Evolutionary conservation across 2,888 invertebrate species (phyloP), one percentile per base, ranked within the genome.

Genomic region (Toxonevra muliebris): DNA sequence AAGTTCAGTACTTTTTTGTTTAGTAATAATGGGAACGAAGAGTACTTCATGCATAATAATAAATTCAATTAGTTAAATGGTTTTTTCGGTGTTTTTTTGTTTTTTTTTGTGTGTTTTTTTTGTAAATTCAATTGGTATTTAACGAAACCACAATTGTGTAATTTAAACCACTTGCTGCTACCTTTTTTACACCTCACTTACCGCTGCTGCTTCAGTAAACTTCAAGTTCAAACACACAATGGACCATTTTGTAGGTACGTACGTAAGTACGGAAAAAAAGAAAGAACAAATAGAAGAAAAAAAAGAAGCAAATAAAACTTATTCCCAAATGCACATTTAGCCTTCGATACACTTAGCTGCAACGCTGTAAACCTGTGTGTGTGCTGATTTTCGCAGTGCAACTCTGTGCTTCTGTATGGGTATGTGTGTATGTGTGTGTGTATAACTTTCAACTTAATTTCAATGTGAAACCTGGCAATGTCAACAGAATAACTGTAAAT

Each of bases 41-140:
- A 30, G 30, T 30, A 30, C 30, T 30, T 30, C 30, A 30, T 30
- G 30, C 30, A 30, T 30, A 60, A 52, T 60, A 68, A 69, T 71
- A 67, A 69, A 65, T 69, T 69, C 66, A 69, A 71, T 69, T 69
- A 71, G 64, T 62, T 71, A 69, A 69, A 69, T 66, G 68, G 50
- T 59, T 54, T 62, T 62, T 53, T 10, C 20, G 4, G 20, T 50
- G 20, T 57, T 57, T 15, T 43, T 45, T 17, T 17, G 45, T 40
- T 43, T 19, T 52, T 30, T 30, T 30, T 30, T 30, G 30, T 30
- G n/a, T n/a, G n/a, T n/a, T n/a, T n/a, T 30, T 30, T 30, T 30
- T 30, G 30, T 30, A 2, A 30, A 30, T 30, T 55, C 52, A 41
- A 15, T 17, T 62, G 58, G 58, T 52, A 50, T 52, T 50, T 53